Evolutionary conservation across 2,113 vertebrate species (phyloP).

Genomic region (Colossoma macropomum): DNA sequence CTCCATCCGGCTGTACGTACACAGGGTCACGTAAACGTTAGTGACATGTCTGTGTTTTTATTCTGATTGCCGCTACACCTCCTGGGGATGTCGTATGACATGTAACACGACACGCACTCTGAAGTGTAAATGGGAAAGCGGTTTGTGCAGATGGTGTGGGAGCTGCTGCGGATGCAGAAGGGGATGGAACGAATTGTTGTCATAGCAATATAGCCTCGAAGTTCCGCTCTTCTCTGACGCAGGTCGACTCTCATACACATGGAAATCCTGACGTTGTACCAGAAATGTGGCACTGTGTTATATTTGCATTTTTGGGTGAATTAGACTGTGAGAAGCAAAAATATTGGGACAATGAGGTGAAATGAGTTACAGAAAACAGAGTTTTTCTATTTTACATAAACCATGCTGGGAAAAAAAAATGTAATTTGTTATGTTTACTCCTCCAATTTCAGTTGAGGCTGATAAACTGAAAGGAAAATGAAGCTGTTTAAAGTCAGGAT

Average conservation of each 20-base stretch:
- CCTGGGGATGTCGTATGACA: neutral
- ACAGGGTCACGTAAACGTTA: neutral
- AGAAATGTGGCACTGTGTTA: neutral
- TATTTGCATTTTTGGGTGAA: neutral
- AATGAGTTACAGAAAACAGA: no score
- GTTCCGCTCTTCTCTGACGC: neutral
- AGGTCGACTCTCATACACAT: neutral
- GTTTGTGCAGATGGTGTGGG: no score
- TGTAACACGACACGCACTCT: neutral
- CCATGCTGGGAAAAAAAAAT: no score
- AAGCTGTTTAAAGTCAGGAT: no score
- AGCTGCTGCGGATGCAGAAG: slow-evolving; percentile 9
- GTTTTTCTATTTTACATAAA: no score
- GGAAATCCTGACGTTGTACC: neutral
- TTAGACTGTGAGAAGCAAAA: neutral
- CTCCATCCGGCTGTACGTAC: neutral
- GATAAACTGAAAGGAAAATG: no score
- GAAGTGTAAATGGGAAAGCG: neutral
- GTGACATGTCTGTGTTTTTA: slow-evolving; percentile 9
- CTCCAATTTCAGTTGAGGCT: no score
- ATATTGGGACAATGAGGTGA: no score
- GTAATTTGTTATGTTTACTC: no score
- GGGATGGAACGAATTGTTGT: slow-evolving; percentile 19
- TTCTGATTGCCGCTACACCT: slow-evolving; percentile 8
- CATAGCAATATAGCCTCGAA: slow-evolving; percentile 24